phyloP scores from a whole-genome alignment of 1,140 invertebrate species.

The Campodea augens region DNA sequence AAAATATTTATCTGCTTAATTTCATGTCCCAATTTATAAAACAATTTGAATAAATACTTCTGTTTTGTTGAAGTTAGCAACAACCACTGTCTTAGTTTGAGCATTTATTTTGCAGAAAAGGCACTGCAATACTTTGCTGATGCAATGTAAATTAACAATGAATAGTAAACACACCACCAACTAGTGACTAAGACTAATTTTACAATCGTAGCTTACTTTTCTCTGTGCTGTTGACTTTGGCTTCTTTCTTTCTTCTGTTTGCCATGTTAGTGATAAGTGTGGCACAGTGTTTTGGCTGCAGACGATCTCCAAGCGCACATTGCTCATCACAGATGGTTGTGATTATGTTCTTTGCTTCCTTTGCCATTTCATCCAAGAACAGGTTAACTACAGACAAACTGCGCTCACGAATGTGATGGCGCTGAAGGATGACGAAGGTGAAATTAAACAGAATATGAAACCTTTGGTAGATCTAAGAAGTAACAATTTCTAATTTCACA shows the following conservation, averaged over 20 bases:
- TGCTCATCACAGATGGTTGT: slow-evolving; percentile 96
- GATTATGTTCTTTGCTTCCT: slow-evolving; percentile 96
- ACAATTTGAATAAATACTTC: no score
- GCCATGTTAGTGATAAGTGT: slow-evolving; percentile 66
- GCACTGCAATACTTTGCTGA: no score
- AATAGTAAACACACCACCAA: no score
- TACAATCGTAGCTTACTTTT: no score
- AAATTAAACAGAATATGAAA: slow-evolving; percentile 5
- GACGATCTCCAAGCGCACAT: slow-evolving; percentile 70
- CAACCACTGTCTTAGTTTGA: no score
- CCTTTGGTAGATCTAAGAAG: background rate
- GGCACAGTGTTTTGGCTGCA: slow-evolving; percentile 89
- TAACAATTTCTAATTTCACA: no score
- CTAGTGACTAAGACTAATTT: no score
- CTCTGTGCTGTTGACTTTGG: slow-evolving; percentile 63
- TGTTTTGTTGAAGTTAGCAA: no score
- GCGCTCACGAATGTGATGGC: slow-evolving; percentile 86
- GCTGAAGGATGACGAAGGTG: slow-evolving; percentile 21
- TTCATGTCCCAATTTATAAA: no score
- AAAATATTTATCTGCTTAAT: no score
- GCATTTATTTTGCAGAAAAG: no score
- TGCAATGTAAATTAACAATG: no score
- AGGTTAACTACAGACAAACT: slow-evolving; percentile 93
- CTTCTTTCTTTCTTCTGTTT: slow-evolving; percentile 80
- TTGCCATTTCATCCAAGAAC: slow-evolving; percentile 96